phyloP scores from a whole-genome alignment of 2,113 vertebrate species.

The Irena cyanogastra region DNA sequence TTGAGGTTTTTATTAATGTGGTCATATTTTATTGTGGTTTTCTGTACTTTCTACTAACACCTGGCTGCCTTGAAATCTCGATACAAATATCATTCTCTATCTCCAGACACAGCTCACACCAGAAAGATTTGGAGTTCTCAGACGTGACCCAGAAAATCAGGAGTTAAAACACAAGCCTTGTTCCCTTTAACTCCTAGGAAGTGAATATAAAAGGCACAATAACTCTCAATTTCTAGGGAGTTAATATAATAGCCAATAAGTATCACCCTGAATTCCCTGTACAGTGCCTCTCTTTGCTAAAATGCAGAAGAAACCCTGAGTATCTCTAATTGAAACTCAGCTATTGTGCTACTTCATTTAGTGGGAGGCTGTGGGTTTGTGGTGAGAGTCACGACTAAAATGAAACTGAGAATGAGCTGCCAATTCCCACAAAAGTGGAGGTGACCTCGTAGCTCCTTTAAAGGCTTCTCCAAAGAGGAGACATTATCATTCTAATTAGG shows the following conservation, averaged over 20 bases:
- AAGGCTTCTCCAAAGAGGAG: not conserved
- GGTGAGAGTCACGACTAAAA: not conserved
- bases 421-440: not conserved
- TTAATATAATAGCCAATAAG: not conserved
- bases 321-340: not conserved
- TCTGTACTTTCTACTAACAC: not conserved
- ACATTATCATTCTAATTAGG: slow-evolving; percentile 15
- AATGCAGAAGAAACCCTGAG: not conserved
- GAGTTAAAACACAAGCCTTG: not conserved
- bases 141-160: not conserved
- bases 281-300: not conserved
- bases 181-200: not conserved
- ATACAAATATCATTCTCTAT: not conserved
- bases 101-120: not conserved
- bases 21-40: fast-evolving
- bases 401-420: not conserved
- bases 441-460: not conserved
- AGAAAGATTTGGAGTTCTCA: not conserved
- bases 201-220: not conserved
- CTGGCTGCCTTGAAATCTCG: not conserved
- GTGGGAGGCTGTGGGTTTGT: not conserved
- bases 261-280: not conserved
- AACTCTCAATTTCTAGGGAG: not conserved
- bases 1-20: not conserved
- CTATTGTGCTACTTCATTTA: not conserved